Conservation (phyloP, 2,888 invertebrate genomes). For the Druceiella hillmani region DNA sequence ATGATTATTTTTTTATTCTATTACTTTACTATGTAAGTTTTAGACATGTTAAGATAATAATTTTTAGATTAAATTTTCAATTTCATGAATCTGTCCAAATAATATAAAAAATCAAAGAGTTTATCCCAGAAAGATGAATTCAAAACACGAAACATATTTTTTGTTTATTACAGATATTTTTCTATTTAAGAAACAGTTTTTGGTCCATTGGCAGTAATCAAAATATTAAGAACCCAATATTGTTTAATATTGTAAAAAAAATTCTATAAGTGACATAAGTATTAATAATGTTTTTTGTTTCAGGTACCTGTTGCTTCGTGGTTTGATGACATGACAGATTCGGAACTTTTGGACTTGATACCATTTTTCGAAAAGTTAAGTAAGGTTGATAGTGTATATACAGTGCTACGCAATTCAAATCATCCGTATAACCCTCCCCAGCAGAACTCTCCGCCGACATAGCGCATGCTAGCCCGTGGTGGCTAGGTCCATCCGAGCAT, state of each 20-base stretch:
- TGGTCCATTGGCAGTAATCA: neutral
- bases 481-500: conserved; percentile 28
- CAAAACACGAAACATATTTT: no score
- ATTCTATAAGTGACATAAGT: no score
- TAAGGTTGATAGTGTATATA: conserved; percentile 95
- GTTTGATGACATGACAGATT: conserved; percentile 99
- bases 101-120: no score
- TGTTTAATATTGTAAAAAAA: conserved; percentile 6
- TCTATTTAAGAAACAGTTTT: no score
- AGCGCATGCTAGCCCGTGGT: conserved; percentile 29
- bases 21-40: no score
- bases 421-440: conserved; percentile 65
- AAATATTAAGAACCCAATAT: conserved; percentile 2
- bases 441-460: conserved; percentile 42
- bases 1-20: no score
- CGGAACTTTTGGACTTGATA: conserved; percentile 93
- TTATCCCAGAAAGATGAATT: no score
- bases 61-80: no score
- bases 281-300: conserved; percentile 23
- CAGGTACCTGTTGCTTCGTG: conserved; percentile 98
- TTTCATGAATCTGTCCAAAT: no score
- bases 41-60: no score
- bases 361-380: conserved; percentile 97
- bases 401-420: conserved; percentile 88
- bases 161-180: no score